Evolutionary conservation across 2,888 invertebrate species (phyloP), one percentile per base, ranked within the genome.

Genomic region (Esperia sulphurella): DNA sequence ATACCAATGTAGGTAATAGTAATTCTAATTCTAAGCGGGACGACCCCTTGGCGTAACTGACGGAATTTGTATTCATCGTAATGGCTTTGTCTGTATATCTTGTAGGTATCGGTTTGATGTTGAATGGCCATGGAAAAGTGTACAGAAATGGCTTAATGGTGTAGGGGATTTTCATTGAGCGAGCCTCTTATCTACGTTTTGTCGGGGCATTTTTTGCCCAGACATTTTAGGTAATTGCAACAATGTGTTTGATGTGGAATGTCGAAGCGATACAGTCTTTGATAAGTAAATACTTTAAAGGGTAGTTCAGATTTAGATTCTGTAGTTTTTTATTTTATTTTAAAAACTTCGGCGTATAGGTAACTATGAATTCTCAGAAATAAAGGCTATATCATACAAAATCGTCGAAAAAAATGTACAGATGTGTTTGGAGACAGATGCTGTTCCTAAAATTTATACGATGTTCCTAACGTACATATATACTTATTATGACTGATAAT

Each of bases 1-100:
- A 89, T 85, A 75, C 83, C 70, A 63, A 75, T 80, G 72, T 77
- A 77, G 74, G 79, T 78, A 83, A 86, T 84, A 81, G 82, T 83
- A 79, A 82, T 81, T 79, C 81, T 81, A 71, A 76, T 79, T 71
- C 57, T 59, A 68, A 71, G 35, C 35, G 35, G 76, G 79, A 59
- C 54, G 51, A 48, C 67, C 77, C 78, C 78, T 67, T 61, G 49
- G 44, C 14, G 51, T 51, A 52, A 66, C 76, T 79, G 71, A 69
- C 65, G 82, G 85, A 79, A 87, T 87, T 79, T 71, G 75, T 75
- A 79, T 80, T 79, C 75, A 78, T 60, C 68, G 70, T 79, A 79
- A 82, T 82, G 68, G 77, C 77, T 74, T 83, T 84, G 82, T 80
- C 54, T 73, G 73, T 71, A 71, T 73, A 63, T 64, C 65, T 61